phyloP scores from a whole-genome alignment of 2,797 vertebrate species.

The Gallirallus australis region DNA sequence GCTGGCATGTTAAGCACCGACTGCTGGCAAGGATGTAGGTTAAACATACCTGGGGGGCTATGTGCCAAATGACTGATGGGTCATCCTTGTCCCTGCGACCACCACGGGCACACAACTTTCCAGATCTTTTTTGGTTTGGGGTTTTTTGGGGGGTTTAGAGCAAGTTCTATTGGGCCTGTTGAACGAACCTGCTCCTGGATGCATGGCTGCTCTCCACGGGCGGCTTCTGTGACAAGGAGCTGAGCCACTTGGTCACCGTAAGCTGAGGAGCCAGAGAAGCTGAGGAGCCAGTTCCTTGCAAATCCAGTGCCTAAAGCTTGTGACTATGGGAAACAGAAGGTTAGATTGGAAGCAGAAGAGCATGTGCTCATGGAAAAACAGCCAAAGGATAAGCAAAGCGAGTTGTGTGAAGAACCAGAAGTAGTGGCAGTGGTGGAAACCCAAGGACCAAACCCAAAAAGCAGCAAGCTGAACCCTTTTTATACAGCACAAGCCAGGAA shows the following conservation, averaged over 20 bases:
- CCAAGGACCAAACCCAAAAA: background rate
- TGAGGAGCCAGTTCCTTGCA: background rate
- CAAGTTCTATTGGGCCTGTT: rapidly evolving
- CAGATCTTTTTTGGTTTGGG: too few species aligned
- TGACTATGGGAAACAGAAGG: background rate
- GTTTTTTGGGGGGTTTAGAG: background rate
- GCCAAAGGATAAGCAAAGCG: constrained; percentile 2
- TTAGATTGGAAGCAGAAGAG: constrained; percentile 42
- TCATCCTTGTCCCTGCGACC: background rate
- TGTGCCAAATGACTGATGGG: too few species aligned
- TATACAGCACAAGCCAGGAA: constrained; percentile 42
- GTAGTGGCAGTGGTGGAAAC: background rate
- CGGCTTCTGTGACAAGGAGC: background rate
- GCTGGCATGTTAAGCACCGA: background rate
- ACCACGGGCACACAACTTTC: too few species aligned
- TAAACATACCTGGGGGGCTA: background rate
- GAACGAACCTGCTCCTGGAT: background rate
- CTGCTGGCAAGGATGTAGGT: background rate
- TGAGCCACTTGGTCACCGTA: background rate
- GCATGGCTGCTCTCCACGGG: background rate
- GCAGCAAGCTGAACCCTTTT: constrained; percentile 28
- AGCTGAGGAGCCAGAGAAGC: too few species aligned
- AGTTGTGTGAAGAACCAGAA: constrained; percentile 15
- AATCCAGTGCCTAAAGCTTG: background rate
- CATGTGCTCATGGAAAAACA: constrained; percentile 29